Evolutionary conservation across 2,888 invertebrate genomes (phyloP).

Genomic region (Aporophyla nigra): DNA sequence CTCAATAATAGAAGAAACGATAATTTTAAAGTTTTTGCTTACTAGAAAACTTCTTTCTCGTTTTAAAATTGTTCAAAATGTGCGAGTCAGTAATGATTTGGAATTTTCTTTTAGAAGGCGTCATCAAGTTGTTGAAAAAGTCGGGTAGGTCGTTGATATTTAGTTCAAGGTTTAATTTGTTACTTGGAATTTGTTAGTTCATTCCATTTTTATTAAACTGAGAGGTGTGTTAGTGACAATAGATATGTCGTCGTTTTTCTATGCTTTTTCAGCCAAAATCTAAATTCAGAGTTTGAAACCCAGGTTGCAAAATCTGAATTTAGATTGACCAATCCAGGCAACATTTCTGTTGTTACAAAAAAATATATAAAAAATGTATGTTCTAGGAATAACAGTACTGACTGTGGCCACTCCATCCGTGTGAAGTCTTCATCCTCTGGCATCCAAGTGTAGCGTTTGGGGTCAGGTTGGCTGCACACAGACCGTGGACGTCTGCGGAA

Average conservation of each 20-base stretch:
- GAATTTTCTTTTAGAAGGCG: conserved; percentile 3
- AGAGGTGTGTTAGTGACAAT: background rate
- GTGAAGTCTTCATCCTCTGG: conserved; percentile 94
- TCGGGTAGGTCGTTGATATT: conserved; percentile 1
- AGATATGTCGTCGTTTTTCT: background rate
- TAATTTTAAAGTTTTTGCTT: conserved; percentile 58
- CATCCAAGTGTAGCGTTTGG: conserved; percentile 95
- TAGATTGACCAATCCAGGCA: no score
- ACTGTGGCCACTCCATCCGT: conserved; percentile 94
- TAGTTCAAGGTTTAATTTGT: background rate
- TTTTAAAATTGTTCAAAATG: conserved; percentile 57
- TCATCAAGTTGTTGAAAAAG: background rate
- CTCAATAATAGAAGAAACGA: conserved; percentile 64
- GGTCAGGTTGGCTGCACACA: conserved; percentile 93
- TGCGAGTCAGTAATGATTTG: conserved; percentile 5
- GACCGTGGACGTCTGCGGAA: conserved; percentile 95
- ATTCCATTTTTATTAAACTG: background rate
- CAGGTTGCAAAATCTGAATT: no score
- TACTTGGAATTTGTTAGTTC: background rate
- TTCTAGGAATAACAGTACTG: conserved; percentile 68
- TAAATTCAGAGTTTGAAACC: background rate
- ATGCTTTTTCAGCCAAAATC: background rate
- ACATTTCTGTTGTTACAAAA: background rate
- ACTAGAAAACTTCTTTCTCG: conserved; percentile 39
- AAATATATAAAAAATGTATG: background rate